Evolutionary conservation across 2,797 vertebrate species (phyloP).

Genomic region (Bucorvus abyssinicus): DNA sequence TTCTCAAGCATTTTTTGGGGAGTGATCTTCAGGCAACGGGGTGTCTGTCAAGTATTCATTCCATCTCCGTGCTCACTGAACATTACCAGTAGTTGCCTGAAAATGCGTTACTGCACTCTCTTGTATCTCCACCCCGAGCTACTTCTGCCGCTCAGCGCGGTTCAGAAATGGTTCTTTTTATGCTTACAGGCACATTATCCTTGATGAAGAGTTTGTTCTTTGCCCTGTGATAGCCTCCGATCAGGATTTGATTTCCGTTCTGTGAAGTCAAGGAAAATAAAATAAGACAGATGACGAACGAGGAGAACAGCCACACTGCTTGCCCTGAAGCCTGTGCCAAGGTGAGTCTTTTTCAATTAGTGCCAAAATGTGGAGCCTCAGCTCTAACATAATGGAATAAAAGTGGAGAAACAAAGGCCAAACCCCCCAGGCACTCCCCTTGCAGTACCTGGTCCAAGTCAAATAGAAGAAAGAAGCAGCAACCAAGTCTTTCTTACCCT

Average conservation of each 20-base stretch:
- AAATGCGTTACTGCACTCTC: not conserved
- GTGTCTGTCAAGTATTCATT: not conserved
- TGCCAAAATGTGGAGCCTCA: conserved; percentile 38
- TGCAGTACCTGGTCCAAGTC: not conserved
- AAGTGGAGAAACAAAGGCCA: conserved; percentile 1
- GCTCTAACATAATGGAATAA: conserved; percentile 35
- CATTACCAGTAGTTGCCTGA: not conserved
- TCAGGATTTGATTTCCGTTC: conserved; percentile 48
- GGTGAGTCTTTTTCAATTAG: conserved; percentile 51
- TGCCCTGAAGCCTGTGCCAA: conserved; percentile 26
- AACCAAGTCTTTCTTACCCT: not conserved
- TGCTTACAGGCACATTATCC: conserved; percentile 4
- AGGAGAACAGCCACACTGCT: not conserved
- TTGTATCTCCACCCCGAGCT: not conserved
- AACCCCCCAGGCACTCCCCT: not conserved
- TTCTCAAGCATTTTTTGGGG: not conserved
- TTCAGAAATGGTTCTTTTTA: not conserved
- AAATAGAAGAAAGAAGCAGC: not conserved
- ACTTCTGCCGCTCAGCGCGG: not conserved
- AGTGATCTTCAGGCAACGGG: not conserved
- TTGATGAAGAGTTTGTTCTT: conserved; percentile 36
- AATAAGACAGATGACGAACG: conserved; percentile 28
- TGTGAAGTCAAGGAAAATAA: conserved; percentile 36
- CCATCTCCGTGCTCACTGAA: not conserved
- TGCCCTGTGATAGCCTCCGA: conserved; percentile 14